Percentiles rank a stretch among this genome's conserved stretches.
These are phyloP conservation scores for Plectrocnemia conspersa DNA, from an alignment of 1,140 invertebrate species.

Conservation along the genomic window DNA sequence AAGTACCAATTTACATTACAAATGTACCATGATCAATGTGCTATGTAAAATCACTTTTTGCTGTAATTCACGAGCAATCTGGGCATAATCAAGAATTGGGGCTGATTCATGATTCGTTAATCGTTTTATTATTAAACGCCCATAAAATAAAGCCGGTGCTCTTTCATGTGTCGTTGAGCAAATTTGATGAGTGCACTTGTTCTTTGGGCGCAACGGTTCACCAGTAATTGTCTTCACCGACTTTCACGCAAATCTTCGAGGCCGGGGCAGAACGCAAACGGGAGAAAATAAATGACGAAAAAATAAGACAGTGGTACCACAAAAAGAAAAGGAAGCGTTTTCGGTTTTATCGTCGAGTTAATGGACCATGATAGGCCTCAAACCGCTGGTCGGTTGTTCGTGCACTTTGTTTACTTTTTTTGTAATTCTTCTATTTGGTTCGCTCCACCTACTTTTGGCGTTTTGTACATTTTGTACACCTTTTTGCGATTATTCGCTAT, in stretches of 20 bases:
- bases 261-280: slow-evolving; percentile 11
- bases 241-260: slow-evolving; percentile 17
- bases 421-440: too few relatives aligned
- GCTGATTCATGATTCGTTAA: too few relatives aligned
- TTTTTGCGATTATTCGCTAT: slow-evolving; percentile 33
- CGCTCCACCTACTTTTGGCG: slow-evolving; percentile 30
- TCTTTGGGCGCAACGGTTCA: not conserved
- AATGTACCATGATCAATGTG: too few relatives aligned
- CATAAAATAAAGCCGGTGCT: too few relatives aligned
- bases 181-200: not conserved
- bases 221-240: slow-evolving; percentile 12
- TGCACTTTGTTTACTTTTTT: too few relatives aligned
- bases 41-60: too few relatives aligned
- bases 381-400: too few relatives aligned
- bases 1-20: too few relatives aligned
- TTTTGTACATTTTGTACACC: slow-evolving; percentile 29
- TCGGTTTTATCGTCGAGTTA: slow-evolving; percentile 31
- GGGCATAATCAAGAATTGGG: too few relatives aligned
- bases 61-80: too few relatives aligned
- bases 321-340: slow-evolving; percentile 25
- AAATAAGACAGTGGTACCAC: not conserved
- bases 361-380: slow-evolving; percentile 34
- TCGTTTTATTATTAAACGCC: too few relatives aligned
- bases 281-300: slow-evolving; percentile 11
- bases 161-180: not conserved